Evolutionary conservation across 2,113 vertebrate species (phyloP), one percentile per base, ranked within the genome.

Genomic region (Pomatorhinus ruficollis): DNA sequence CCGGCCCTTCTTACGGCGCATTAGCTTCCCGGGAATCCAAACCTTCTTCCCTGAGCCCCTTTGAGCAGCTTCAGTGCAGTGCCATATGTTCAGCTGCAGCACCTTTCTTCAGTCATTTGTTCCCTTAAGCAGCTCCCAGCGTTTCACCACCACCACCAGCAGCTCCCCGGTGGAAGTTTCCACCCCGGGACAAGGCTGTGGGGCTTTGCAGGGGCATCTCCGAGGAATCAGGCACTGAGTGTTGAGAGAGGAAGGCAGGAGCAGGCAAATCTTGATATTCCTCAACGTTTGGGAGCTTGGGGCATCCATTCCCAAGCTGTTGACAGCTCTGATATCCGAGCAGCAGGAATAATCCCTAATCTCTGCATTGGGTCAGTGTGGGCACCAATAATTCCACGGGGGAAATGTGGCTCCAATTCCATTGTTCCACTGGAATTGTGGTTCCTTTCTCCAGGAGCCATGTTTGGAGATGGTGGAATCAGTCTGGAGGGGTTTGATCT

Each of bases 201-300:
- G 97, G 91, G 95, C 94, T 97, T 98, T 97, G 97, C 97, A 96
- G 96, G 96, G 86, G 12, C 87, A 79, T 96, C 98, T 97, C 98
- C 5, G 47, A 98, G 98, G 97, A 97, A 78, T 94, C 89, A 42
- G 97, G 98, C 96, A 78, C 97, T 96, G 98, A 96, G 97, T 88
- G 89, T 93, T 97, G 98, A 95, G 95, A 95, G 93, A 92, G 97
- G 97, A 96, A 97, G 96, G 80, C 86, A 97, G 97, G 69, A 97
- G 97, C 35, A 95, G 94, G 96, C 93, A 94, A 90, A 97, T 96
- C 79, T 93, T 97, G 97, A 93, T 83, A 45, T 92, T 96, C 89
- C 86, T 95, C 96, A 93, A 98, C 95, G 78, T 94, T 97, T 95
- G 94, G 94, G 87, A 94, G 87, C 92, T 95, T 89, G 97, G 90